phyloP scores from a whole-genome alignment of 2,113 vertebrate genomes.

The Sminthopsis crassicaudata region DNA sequence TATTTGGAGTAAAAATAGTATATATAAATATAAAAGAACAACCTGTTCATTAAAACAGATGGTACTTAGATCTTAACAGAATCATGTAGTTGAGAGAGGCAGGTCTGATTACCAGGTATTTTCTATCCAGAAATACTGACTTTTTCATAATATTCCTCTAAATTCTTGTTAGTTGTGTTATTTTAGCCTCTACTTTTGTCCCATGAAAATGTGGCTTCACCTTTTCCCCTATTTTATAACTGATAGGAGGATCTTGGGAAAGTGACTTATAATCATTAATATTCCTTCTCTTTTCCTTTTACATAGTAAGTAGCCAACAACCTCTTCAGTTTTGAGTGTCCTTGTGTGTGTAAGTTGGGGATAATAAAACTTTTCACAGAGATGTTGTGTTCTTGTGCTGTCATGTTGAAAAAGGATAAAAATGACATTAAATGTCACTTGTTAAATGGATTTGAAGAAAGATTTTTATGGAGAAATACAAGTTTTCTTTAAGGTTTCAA shows the following conservation, averaged over 20 bases:
- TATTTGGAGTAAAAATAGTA: neutral
- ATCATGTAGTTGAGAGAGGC: neutral
- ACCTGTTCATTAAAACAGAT: neutral
- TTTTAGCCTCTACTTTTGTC: neutral
- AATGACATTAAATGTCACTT: neutral
- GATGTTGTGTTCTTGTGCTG: neutral
- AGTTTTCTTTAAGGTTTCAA: neutral
- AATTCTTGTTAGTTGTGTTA: neutral
- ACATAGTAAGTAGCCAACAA: neutral
- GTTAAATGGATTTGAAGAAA: neutral
- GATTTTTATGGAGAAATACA: neutral
- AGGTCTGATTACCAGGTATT: neutral
- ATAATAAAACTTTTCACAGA: neutral
- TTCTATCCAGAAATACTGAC: conserved; percentile 15
- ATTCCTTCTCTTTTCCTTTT: conserved; percentile 9
- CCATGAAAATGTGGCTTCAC: neutral
- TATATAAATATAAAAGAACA: neutral
- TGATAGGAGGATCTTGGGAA: neutral
- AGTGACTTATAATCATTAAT: neutral
- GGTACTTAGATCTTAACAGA: neutral
- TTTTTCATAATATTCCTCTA: neutral
- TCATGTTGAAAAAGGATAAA: conserved; percentile 12
- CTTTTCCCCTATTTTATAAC: neutral
- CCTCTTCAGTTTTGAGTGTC: neutral
- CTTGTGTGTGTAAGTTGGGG: neutral